Evolutionary conservation across 2,113 vertebrate genomes (phyloP).

Genomic region (Murina feae): DNA sequence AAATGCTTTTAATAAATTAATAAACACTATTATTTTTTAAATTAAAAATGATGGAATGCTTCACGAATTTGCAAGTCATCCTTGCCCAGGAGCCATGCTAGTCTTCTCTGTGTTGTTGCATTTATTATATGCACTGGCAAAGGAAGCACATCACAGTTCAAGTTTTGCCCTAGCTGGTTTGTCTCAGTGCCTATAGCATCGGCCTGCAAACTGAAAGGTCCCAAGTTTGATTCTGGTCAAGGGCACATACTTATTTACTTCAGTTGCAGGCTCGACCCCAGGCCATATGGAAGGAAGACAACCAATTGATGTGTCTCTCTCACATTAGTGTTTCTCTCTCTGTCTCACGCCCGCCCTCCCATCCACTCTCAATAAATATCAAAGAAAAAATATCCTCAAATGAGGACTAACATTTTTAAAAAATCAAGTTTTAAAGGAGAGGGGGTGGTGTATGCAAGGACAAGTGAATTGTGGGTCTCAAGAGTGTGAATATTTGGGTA

Average conservation of each 20-base stretch:
- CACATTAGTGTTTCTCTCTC: too few relatives aligned
- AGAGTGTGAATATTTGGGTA: conserved; percentile 24
- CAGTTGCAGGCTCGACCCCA: too few relatives aligned
- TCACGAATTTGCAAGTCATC: neutral
- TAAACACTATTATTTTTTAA: neutral
- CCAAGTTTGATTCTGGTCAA: too few relatives aligned
- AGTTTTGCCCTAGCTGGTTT: neutral
- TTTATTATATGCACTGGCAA: neutral
- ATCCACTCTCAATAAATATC: too few relatives aligned
- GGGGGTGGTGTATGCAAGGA: neutral
- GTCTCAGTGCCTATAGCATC: too few relatives aligned
- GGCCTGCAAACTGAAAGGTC: too few relatives aligned
- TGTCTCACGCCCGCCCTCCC: too few relatives aligned
- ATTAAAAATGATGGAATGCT: neutral
- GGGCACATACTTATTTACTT: too few relatives aligned
- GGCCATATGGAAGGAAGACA: too few relatives aligned
- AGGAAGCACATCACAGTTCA: neutral
- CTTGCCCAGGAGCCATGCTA: neutral
- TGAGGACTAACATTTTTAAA: too few relatives aligned
- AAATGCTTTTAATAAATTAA: neutral
- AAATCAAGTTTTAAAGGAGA: neutral
- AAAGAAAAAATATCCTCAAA: too few relatives aligned
- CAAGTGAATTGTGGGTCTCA: neutral
- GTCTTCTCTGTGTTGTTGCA: neutral
- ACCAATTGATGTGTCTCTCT: too few relatives aligned